phyloP scores from a whole-genome alignment of 2,797 vertebrate species.

The Acipenser oxyrinchus region DNA sequence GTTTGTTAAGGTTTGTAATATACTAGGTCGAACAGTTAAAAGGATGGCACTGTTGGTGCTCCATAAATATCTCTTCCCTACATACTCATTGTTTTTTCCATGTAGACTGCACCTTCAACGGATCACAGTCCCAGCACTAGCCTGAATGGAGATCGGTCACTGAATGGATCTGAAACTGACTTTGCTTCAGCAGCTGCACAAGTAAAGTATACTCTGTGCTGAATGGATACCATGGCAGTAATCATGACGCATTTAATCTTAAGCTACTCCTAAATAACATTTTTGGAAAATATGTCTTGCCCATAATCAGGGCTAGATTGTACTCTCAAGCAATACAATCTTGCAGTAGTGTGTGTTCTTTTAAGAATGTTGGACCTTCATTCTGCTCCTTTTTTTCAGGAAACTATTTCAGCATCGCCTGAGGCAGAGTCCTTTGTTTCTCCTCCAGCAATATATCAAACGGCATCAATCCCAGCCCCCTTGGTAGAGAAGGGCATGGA shows the following conservation, averaged over 20 bases:
- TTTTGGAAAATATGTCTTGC: no score
- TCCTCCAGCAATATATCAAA: conserved; percentile 37
- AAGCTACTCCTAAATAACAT: no score
- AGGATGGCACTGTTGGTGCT: no score
- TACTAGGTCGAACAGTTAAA: no score
- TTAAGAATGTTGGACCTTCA: no score
- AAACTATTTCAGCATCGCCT: conserved; percentile 22
- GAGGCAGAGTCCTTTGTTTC: conserved; percentile 38
- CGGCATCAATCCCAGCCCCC: conserved; percentile 35
- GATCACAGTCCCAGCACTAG: conserved; percentile 45
- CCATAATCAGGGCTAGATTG: no score
- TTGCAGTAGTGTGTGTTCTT: no score
- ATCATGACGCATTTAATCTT: no score
- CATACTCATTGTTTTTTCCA: background rate
- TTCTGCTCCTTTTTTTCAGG: conserved; percentile 27
- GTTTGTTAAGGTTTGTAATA: no score
- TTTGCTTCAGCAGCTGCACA: conserved; percentile 44
- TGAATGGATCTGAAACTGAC: conserved; percentile 56
- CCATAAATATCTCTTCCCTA: no score
- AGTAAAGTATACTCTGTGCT: conserved; percentile 41
- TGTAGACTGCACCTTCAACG: conserved; percentile 54
- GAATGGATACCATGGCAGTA: background rate
- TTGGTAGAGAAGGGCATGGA: conserved; percentile 36
- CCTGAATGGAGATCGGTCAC: conserved; percentile 52
- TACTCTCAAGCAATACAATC: no score